phyloP scores from a whole-genome alignment of 53 echinoderm and acorn worm genomes.

The Antedon mediterranea region DNA sequence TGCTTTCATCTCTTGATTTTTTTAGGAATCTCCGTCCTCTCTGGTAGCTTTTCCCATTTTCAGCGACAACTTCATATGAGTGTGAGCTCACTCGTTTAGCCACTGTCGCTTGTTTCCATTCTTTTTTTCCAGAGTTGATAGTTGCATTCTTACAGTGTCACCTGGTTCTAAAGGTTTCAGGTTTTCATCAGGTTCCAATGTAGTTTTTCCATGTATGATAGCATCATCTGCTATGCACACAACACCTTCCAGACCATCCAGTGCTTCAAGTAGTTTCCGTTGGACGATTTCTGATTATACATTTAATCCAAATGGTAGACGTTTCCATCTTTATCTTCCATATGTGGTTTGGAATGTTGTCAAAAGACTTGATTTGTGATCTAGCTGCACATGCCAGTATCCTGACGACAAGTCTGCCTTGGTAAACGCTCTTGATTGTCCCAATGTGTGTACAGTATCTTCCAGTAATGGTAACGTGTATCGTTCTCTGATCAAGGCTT shows the following conservation, averaged over 20 bases:
- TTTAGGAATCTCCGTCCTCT: too few relatives aligned
- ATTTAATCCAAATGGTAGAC: slow-evolving; percentile 1
- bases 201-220: slow-evolving; percentile 19
- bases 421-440: slow-evolving; percentile 22
- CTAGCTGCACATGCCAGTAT: slow-evolving; percentile 33
- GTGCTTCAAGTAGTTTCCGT: background rate
- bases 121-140: background rate
- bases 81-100: background rate
- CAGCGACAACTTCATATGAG: background rate
- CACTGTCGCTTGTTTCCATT: background rate
- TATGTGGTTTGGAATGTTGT: slow-evolving; percentile 47
- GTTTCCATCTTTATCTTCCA: slow-evolving; percentile 31
- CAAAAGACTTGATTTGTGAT: slow-evolving; percentile 21
- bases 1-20: too few relatives aligned
- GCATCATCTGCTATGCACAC: slow-evolving; percentile 49
- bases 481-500: background rate
- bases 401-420: slow-evolving; percentile 35
- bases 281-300: background rate
- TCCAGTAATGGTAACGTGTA: background rate
- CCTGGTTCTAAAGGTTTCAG: background rate
- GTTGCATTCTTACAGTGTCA: background rate
- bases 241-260: slow-evolving; percentile 19
- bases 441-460: background rate
- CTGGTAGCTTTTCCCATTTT: background rate
- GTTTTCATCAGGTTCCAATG: slow-evolving; percentile 28